Percentiles rank a stretch among this genome's conserved stretches.
Evolutionary conservation across 2,113 vertebrate genomes (phyloP).

Genomic region (Cebidichthys violaceus): DNA sequence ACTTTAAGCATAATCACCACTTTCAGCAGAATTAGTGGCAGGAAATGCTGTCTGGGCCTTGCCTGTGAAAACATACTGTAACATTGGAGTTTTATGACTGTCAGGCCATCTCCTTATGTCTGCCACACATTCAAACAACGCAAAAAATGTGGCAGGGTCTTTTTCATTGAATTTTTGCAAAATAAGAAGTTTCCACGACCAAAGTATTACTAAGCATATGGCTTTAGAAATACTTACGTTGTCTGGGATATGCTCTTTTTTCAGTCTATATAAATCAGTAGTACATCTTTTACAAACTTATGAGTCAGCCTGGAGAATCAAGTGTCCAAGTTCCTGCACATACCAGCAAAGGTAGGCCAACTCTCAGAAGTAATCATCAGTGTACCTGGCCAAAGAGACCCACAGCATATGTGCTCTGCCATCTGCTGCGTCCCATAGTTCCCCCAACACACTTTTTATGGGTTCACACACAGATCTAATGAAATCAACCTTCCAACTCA

Average conservation of each 20-base stretch:
- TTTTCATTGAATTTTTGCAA: no score
- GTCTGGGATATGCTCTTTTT: neutral
- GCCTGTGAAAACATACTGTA: neutral
- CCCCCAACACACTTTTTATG: conserved; percentile 68
- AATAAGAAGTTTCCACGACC: neutral
- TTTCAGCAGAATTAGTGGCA: neutral
- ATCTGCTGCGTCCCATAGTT: conserved; percentile 75
- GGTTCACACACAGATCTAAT: conserved; percentile 51
- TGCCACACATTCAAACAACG: neutral
- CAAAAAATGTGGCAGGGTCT: no score
- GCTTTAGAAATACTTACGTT: neutral
- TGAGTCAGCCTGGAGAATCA: conserved; percentile 19
- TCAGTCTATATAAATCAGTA: neutral
- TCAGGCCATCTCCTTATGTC: neutral
- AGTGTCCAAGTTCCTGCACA: conserved; percentile 27
- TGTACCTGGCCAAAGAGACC: conserved; percentile 73
- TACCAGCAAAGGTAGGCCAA: conserved; percentile 71
- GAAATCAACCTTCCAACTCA: conserved; percentile 46
- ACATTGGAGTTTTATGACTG: neutral
- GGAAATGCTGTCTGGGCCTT: neutral
- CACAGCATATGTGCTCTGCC: conserved; percentile 74
- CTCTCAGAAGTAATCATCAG: conserved; percentile 77
- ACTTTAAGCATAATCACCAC: neutral
- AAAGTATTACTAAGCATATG: neutral
- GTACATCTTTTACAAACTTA: neutral